These are phyloP conservation scores for Sebastes oblongus DNA, from an alignment of 2,797 vertebrate genomes.

Conservation along the genomic window DNA sequence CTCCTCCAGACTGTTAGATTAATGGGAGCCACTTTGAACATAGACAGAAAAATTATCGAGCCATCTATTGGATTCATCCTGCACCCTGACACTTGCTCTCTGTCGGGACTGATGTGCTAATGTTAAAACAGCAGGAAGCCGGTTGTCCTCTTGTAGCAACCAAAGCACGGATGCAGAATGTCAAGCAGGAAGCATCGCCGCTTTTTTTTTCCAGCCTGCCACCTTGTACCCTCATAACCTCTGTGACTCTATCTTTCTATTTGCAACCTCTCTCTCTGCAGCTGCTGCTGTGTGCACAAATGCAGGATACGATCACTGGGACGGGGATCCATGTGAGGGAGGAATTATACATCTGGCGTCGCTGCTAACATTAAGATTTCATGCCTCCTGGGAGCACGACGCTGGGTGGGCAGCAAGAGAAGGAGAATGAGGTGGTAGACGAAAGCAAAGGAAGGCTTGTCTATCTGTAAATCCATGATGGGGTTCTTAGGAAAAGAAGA, in stretches of 20 bases:
- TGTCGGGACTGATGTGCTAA: conserved; percentile 31
- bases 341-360: conserved; percentile 38
- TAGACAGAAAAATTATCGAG: conserved; percentile 48
- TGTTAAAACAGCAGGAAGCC: conserved; percentile 34
- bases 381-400: conserved; percentile 26
- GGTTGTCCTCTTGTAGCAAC: conserved; percentile 22
- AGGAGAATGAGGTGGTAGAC: not conserved
- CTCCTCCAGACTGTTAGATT: conserved; percentile 40
- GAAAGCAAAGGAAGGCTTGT: conserved; percentile 10
- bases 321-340: conserved; percentile 7
- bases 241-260: conserved; percentile 12
- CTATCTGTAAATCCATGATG: conserved; percentile 1
- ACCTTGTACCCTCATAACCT: conserved; percentile 28
- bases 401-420: conserved; percentile 24
- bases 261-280: conserved; percentile 1
- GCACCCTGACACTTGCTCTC: conserved; percentile 37
- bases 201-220: conserved; percentile 21
- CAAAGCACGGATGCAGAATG: conserved; percentile 33
- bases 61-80: conserved; percentile 57
- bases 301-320: conserved; percentile 5
- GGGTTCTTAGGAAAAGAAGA: not conserved
- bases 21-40: conserved; percentile 58
- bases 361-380: conserved; percentile 37
- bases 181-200: conserved; percentile 36
- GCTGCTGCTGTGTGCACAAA: conserved; percentile 16